Conservation (phyloP, 1,140 invertebrate species). For the Drosophila pruinosa region DNA sequence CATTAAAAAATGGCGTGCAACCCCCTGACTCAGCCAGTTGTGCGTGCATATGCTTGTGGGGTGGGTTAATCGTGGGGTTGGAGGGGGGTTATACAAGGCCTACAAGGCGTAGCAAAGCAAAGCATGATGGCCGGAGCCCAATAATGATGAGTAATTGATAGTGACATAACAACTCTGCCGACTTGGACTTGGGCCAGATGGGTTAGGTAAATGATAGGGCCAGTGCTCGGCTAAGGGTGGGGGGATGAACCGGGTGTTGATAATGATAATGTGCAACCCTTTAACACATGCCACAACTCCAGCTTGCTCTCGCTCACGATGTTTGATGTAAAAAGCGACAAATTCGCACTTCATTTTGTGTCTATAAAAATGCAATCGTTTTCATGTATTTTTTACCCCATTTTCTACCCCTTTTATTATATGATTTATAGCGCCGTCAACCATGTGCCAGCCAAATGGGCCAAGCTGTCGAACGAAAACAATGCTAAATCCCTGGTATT, state of each 20-base stretch:
- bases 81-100: conserved; percentile 11
- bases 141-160: conserved; percentile 82
- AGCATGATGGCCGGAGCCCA: conserved; percentile 4
- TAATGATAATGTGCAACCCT: conserved; percentile 65
- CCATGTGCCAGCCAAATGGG: conserved; percentile 14
- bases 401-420: conserved; percentile 14
- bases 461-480: conserved; percentile 71
- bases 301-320: conserved; percentile 13
- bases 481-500: conserved; percentile 70
- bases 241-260: conserved; percentile 58
- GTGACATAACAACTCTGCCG: conserved; percentile 62
- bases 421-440: conserved; percentile 66
- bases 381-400: background rate
- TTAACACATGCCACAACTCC: conserved; percentile 12
- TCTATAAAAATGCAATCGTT: conserved; percentile 72
- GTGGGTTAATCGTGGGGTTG: conserved; percentile 21
- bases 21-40: conserved; percentile 25
- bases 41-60: too few relatives aligned
- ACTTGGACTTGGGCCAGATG: background rate
- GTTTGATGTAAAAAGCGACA: conserved; percentile 54
- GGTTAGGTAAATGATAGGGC: conserved; percentile 2
- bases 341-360: conserved; percentile 69
- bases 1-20: conserved; percentile 59
- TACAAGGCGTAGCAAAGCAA: conserved; percentile 51
- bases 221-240: background rate